Evolutionary conservation across 2,113 vertebrate genomes (phyloP).

Genomic region (Amia ocellicauda): DNA sequence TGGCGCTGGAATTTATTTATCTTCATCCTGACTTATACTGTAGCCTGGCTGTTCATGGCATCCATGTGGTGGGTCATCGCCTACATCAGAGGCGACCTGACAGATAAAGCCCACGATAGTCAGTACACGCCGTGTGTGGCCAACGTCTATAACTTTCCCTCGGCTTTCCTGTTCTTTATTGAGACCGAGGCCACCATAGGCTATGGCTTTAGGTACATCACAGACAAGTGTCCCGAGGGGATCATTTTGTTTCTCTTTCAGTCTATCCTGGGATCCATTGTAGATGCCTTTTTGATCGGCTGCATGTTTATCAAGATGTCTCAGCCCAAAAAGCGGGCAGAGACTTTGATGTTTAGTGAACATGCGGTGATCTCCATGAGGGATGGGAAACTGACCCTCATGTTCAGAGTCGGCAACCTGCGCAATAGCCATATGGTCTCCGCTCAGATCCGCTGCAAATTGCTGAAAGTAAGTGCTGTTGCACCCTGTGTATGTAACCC

Average conservation of each 20-base stretch:
- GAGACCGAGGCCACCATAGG: conserved; percentile 98
- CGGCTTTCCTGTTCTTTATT: conserved; percentile 96
- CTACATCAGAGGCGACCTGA: conserved; percentile 90
- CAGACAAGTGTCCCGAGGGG: conserved; percentile 96
- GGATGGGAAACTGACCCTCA: conserved; percentile 94
- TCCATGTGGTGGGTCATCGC: conserved; percentile 98
- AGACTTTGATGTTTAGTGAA: conserved; percentile 98
- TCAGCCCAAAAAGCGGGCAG: conserved; percentile 95
- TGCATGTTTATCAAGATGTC: conserved; percentile 99
- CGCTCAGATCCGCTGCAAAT: conserved; percentile 97
- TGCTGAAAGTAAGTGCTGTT: conserved; percentile 86
- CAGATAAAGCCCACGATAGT: conserved; percentile 85
- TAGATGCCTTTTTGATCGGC: conserved; percentile 95
- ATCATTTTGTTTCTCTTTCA: conserved; percentile 98
- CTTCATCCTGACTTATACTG: conserved; percentile 97
- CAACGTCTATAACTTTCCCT: conserved; percentile 98
- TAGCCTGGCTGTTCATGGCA: conserved; percentile 99
- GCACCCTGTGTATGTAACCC: neutral
- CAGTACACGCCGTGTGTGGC: conserved; percentile 95
- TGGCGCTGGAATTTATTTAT: conserved; percentile 99
- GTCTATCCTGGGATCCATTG: conserved; percentile 96
- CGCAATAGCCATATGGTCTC: conserved; percentile 99
- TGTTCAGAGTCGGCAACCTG: conserved; percentile 98
- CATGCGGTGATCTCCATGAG: conserved; percentile 95
- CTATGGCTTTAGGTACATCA: conserved; percentile 96